Evolutionary conservation across 2,113 vertebrate species (phyloP).

Genomic region (Camelus dromedarius): DNA sequence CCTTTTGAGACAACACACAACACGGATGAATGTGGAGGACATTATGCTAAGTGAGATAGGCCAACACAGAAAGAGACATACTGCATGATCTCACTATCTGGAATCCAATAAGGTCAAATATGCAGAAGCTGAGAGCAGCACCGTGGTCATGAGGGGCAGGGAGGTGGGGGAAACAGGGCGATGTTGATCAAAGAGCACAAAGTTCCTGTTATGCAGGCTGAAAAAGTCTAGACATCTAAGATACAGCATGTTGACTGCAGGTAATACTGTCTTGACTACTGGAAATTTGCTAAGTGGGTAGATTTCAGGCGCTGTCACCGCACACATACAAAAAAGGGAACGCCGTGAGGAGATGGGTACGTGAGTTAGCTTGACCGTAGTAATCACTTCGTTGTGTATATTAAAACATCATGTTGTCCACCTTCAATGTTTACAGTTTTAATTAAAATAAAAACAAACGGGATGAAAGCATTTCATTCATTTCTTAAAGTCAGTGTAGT

Average conservation of each 20-base stretch:
- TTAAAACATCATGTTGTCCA: neutral
- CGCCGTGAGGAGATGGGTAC: neutral
- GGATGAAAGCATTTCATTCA: neutral
- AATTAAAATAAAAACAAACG: neutral
- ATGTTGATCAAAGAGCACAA: neutral
- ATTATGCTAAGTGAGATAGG: neutral
- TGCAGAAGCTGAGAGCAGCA: neutral
- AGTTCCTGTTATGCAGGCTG: too few relatives aligned
- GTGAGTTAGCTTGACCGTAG: neutral
- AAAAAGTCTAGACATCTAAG: neutral
- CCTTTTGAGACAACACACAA: neutral
- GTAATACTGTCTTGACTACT: neutral
- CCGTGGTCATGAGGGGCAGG: neutral
- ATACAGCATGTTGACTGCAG: neutral
- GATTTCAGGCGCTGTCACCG: neutral
- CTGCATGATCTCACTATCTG: neutral
- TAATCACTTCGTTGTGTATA: neutral
- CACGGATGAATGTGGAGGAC: neutral
- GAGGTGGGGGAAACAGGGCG: neutral
- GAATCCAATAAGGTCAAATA: neutral
- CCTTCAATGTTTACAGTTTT: neutral
- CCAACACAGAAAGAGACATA: neutral
- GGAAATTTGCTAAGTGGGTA: neutral
- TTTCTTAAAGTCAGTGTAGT: neutral
- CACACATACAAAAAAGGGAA: neutral